Conservation (phyloP, 2,888 invertebrate species). For the Sphaerophoria rueppellii region DNA sequence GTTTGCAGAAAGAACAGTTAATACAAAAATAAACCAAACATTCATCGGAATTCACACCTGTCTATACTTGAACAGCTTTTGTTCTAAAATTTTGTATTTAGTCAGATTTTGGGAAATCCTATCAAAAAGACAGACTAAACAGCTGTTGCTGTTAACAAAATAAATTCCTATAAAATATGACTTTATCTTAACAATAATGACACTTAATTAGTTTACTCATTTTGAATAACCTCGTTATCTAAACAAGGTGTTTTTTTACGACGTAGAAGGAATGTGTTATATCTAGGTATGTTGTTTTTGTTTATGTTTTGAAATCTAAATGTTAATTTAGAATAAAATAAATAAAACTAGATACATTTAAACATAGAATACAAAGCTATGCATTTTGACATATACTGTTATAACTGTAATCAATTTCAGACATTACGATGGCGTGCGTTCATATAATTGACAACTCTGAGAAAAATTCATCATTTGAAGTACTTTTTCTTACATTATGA, state of each 20-base stretch:
- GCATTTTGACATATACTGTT: no score
- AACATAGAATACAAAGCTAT: no score
- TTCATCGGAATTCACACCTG: constrained; percentile 36
- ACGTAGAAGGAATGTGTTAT: constrained; percentile 24
- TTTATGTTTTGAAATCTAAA: neutral
- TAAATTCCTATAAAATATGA: constrained; percentile 20
- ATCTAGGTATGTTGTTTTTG: neutral
- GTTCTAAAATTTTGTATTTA: neutral
- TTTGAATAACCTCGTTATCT: constrained; percentile 7
- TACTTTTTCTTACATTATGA: no score
- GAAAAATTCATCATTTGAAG: no score
- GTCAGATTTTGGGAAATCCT: constrained; percentile 51
- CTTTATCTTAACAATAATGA: constrained; percentile 2
- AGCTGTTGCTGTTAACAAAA: constrained; percentile 36
- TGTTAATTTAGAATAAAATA: no score
- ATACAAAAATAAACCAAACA: constrained; percentile 1
- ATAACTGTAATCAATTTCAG: no score
- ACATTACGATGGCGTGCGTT: no score
- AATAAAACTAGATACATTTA: no score
- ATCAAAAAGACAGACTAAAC: constrained; percentile 13
- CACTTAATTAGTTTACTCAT: constrained; percentile 24
- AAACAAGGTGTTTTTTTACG: constrained; percentile 11
- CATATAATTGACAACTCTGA: no score
- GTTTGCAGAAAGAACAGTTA: neutral
- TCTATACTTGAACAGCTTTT: constrained; percentile 5